A percentile compares a stretch with the other conserved stretches of the same genome.
Evolutionary conservation across 2,113 vertebrate genomes (phyloP).

Genomic region (Syngnathoides biaculeatus): DNA sequence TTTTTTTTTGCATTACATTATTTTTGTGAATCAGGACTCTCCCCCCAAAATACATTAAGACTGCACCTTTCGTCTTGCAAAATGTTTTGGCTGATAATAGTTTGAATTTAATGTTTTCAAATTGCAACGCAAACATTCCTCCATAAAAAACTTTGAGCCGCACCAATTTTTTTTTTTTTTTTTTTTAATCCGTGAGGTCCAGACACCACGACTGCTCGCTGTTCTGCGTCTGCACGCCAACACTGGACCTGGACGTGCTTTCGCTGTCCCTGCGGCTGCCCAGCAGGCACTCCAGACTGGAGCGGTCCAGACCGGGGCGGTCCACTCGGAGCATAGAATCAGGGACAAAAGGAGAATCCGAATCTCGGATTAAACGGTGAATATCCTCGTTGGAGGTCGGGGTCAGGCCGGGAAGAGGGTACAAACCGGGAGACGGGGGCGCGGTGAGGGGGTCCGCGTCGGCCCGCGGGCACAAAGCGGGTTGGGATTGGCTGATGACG

Average conservation of each 20-base stretch:
- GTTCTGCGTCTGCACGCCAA: constrained; percentile 65
- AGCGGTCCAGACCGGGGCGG: constrained; percentile 54
- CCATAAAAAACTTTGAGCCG: no score
- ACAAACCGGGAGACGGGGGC: constrained; percentile 20
- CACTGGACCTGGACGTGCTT: constrained; percentile 63
- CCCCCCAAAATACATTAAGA: background rate
- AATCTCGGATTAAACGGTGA: constrained; percentile 22
- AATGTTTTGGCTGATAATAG: background rate
- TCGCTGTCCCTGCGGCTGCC: constrained; percentile 57
- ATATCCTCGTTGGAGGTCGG: constrained; percentile 34
- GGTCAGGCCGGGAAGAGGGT: constrained; percentile 37
- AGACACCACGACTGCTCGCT: constrained; percentile 74
- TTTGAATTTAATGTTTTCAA: no score
- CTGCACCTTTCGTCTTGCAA: background rate
- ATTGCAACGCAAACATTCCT: no score
- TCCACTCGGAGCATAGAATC: constrained; percentile 41
- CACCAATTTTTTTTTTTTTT: background rate
- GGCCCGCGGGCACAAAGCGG: constrained; percentile 63
- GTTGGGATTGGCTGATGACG: constrained; percentile 67
- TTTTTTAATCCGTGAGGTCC: constrained; percentile 63
- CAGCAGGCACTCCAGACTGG: constrained; percentile 70
- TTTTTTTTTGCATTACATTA: no score
- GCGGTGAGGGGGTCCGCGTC: constrained; percentile 45
- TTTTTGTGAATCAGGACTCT: no score
- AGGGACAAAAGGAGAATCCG: constrained; percentile 24